These are phyloP conservation scores for Nomada lathburiana DNA, from an alignment of 2,888 invertebrate genomes.

Conservation along the genomic window DNA sequence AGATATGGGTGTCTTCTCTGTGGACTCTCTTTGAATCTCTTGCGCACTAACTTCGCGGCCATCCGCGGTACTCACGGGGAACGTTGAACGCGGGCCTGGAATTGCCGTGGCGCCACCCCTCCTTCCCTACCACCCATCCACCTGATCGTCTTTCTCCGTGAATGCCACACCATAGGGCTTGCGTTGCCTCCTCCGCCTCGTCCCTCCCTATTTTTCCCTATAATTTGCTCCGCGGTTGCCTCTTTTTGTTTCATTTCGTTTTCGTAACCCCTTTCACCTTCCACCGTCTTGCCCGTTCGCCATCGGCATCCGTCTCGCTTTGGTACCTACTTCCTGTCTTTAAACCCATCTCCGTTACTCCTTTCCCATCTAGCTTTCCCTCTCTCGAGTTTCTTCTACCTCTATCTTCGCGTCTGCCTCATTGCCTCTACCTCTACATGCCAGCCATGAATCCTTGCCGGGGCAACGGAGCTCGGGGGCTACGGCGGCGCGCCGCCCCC, in stretches of 20 bases:
- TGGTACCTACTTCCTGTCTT: slow-evolving; percentile 13
- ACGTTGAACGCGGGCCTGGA: slow-evolving; percentile 83
- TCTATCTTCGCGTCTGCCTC: slow-evolving; percentile 52
- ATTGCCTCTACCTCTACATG: slow-evolving; percentile 66
- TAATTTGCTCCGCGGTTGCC: slow-evolving; percentile 78
- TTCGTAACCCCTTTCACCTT: slow-evolving; percentile 68
- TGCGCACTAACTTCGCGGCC: slow-evolving; percentile 78
- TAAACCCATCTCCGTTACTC: slow-evolving; percentile 23
- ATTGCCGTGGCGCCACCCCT: slow-evolving; percentile 83
- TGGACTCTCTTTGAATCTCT: slow-evolving; percentile 73
- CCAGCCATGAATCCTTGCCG: slow-evolving; percentile 84
- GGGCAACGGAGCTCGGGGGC: slow-evolving; percentile 74
- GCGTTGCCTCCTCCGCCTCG: slow-evolving; percentile 65
- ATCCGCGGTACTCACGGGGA: slow-evolving; percentile 79
- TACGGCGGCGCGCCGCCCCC: slow-evolving; percentile 80
- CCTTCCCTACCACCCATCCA: slow-evolving; percentile 69
- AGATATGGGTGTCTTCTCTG: slow-evolving; percentile 41
- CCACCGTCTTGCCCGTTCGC: slow-evolving; percentile 19
- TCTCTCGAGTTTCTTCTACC: slow-evolving; percentile 38
- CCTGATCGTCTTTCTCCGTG: slow-evolving; percentile 65
- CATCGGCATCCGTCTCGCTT: slow-evolving; percentile 44
- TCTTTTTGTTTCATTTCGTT: slow-evolving; percentile 75
- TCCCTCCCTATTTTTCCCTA: slow-evolving; percentile 78
- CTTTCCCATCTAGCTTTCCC: slow-evolving; percentile 52
- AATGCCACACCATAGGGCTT: slow-evolving; percentile 59